Evolutionary conservation across 2,888 invertebrate species (phyloP).

Genomic region (Lacanobia wlatinum): DNA sequence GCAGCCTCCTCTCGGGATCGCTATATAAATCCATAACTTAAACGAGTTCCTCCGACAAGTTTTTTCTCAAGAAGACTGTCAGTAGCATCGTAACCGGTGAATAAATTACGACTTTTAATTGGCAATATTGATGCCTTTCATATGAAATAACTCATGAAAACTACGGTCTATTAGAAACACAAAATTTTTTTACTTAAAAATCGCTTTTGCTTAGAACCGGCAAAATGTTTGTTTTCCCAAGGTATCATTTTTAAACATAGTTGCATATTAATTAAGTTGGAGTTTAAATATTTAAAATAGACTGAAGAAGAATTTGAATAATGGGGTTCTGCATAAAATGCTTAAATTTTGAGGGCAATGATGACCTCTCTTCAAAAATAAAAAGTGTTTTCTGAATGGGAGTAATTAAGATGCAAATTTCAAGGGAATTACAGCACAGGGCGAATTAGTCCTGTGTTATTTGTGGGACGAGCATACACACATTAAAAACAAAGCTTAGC

Average conservation of each 20-base stretch:
- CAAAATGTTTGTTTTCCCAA: conserved; percentile 36
- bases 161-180: conserved; percentile 5
- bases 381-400: conserved; percentile 63
- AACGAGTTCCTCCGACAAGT: conserved; percentile 59
- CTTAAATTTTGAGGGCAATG: conserved; percentile 59
- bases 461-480: conserved; percentile 61
- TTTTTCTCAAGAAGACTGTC: conserved; percentile 59
- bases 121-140: conserved; percentile 50
- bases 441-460: conserved; percentile 62
- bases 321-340: conserved; percentile 65
- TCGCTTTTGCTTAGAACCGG: background rate
- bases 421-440: conserved; percentile 59
- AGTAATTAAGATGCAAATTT: conserved; percentile 68
- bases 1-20: conserved; percentile 29
- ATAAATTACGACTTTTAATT: conserved; percentile 68
- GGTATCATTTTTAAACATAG: conserved; percentile 65
- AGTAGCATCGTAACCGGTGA: conserved; percentile 55
- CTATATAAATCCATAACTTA: conserved; percentile 65
- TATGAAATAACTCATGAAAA: conserved; percentile 37
- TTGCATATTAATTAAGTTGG: conserved; percentile 70
- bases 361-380: conserved; percentile 56
- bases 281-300: conserved; percentile 69
- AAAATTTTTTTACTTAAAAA: conserved; percentile 13
- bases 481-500: conserved; percentile 43
- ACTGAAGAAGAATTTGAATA: conserved; percentile 72